These are phyloP conservation scores for Drosophila funebris DNA, from an alignment of 1,140 invertebrate species.

Conservation along the genomic window DNA sequence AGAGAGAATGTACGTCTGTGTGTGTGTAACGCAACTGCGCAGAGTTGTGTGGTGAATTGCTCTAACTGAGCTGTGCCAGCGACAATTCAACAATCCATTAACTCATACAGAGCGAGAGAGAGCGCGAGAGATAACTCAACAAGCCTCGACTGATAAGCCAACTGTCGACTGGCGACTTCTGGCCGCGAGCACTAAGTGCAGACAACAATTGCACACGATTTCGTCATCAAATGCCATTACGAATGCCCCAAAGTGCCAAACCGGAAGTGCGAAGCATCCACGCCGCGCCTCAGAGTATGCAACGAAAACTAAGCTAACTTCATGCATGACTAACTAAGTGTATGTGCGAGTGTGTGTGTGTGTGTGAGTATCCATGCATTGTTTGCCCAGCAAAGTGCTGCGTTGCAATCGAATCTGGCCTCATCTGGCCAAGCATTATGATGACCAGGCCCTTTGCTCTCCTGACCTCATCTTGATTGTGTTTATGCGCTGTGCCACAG, in stretches of 20 bases:
- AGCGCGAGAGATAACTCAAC: neutral
- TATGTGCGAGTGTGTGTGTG: neutral
- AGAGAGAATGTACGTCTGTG: neutral
- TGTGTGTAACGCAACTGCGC: conserved; percentile 51
- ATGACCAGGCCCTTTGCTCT: conserved; percentile 36
- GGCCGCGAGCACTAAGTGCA: conserved; percentile 26
- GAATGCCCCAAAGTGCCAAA: conserved; percentile 11
- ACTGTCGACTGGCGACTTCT: conserved; percentile 29
- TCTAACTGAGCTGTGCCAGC: conserved; percentile 5
- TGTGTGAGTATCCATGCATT: conserved; percentile 34
- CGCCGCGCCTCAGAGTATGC: conserved; percentile 54
- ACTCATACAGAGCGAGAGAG: neutral
- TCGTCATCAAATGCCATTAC: conserved; percentile 52
- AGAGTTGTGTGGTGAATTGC: conserved; percentile 55
- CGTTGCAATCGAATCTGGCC: conserved; percentile 63
- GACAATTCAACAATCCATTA: conserved; percentile 67
- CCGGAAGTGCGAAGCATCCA: neutral
- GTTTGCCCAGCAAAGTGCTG: conserved; percentile 73
- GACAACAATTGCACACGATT: conserved; percentile 65
- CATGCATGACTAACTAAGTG: conserved; percentile 12
- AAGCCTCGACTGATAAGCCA: conserved; percentile 53
- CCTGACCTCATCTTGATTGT: conserved; percentile 71
- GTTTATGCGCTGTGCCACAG: neutral
- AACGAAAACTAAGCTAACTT: conserved; percentile 34
- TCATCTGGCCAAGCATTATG: conserved; percentile 19